Base-by-base conservation (phyloP, 2,888 invertebrate species). In the Tuberolachnus salignus region DNA sequence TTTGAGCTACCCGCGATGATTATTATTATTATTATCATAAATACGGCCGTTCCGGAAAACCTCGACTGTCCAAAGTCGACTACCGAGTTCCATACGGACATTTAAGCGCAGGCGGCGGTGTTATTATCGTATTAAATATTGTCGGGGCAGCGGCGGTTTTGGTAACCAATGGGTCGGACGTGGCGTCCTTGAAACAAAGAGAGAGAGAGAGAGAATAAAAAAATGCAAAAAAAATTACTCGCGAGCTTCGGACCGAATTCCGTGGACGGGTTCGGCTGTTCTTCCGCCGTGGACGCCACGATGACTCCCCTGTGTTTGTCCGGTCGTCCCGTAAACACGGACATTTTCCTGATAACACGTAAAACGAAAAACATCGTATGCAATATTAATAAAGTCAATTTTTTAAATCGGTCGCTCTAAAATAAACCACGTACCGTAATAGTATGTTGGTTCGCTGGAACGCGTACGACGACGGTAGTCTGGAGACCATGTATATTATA, bases 281-380 rank as follows among this genome's bases (percentile, higher is more conserved):
- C 57, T 14, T 57, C 69, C 57, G 86, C 83, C 64, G 84, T 85
- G 0, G 92, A 91, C 84, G 91, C 88, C 0, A 94, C 88, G n/a
- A 91, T 91, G 9, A 94, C 86, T 1, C 93, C 94, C 84, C 90
- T 89, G 83, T 91, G 93, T 82, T 90, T 88, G 85, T 94, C 94
- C 63, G 80, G 67, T 9, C 64, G 81, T 1, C 84, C 84, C 21
- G 70, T 34, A 64, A 84, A 84, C 46, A 80, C 69, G 16, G 78
- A 78, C 78, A 78, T 78, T 23, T 49, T 78, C 34, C 78, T 78
- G 59, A n/a, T n/a, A n/a, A n/a, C n/a, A n/a, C n/a, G n/a, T n/a
- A n/a, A n/a, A n/a, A n/a, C n/a, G n/a, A n/a, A n/a, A n/a, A n/a
- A n/a, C n/a, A n/a, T n/a, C n/a, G n/a, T n/a, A n/a, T n/a, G n/a